phyloP scores from a whole-genome alignment of 2,113 vertebrate species.

The Trachemys scripta region DNA sequence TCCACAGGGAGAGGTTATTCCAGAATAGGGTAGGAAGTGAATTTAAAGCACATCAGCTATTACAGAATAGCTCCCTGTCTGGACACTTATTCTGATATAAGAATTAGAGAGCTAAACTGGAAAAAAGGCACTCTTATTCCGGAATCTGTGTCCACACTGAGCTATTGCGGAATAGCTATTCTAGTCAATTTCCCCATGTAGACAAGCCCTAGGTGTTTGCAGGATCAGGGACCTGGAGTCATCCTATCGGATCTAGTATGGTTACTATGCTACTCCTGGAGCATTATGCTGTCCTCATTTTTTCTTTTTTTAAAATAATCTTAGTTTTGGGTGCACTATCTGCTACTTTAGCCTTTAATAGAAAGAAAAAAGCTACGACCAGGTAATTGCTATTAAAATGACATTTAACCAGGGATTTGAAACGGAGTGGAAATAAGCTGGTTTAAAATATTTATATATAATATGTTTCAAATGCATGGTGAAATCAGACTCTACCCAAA shows the following conservation, averaged over 20 bases:
- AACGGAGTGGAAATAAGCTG: neutral
- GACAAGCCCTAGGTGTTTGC: neutral
- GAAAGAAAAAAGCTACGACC: neutral
- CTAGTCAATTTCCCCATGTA: neutral
- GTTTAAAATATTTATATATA: neutral
- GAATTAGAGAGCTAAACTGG: neutral
- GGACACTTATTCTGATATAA: neutral
- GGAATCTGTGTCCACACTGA: neutral
- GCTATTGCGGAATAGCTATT: neutral
- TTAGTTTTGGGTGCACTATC: neutral
- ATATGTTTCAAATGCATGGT: neutral
- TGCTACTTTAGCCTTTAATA: neutral
- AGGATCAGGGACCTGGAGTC: neutral
- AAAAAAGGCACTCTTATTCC: neutral
- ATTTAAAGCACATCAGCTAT: neutral
- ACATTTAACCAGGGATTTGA: conserved; percentile 2
- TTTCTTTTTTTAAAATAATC: neutral
- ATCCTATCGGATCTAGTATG: neutral
- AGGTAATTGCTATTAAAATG: neutral
- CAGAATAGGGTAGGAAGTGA: conserved; percentile 14
- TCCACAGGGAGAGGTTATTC: neutral
- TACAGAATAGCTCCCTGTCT: neutral
- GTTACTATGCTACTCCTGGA: neutral
- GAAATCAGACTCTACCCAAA: neutral
- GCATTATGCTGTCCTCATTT: neutral